Evolutionary conservation across 2,888 invertebrate species (phyloP), one percentile per base, ranked within the genome.

Genomic region (Xylocampa areola): DNA sequence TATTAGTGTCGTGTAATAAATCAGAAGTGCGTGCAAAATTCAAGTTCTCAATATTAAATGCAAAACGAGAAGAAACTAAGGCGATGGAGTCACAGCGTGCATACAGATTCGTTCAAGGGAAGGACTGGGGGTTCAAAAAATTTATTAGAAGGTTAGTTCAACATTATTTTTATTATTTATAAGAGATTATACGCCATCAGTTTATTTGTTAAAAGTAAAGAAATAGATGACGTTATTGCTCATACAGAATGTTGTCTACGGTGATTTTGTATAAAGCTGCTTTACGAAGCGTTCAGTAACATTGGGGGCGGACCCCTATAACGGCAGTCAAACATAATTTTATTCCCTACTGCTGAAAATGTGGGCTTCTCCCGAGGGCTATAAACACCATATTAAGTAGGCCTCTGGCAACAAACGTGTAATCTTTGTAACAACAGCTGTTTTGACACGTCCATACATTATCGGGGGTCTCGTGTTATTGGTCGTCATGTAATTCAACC

Each of bases 111-210:
- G 99, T 99, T 66, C 99, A 99, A 95, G 99, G 99, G 80, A 99
- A 99, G 94, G 99, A 99, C 95, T 99, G 99, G 99, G 99, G 99
- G 59, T 99, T 99, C 95, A 99, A 99, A 94, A 99, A 99, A 93
- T 99, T 99, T 90, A 99, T 99, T 75, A 96, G 99, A 85, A 96
- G 94, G 94, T 92, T 76, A 87, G 88, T 78, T 14, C 2, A n/a
- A 11, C 23, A 3, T 10, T 36, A 10, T 16, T 0, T 8, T 16
- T 2, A 16, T 17, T 10, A 8, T 33, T 14, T 14, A 14, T 16
- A 16, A 2, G 2, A 8, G 8, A 8, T 8, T 8, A 5, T 23
- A 23, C 6, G 21, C 5, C 6, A 23, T 7, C 5, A 23, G 7
- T 23, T 5, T 23, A 23, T 23, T 23, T 23, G 6, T 23, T 4